A percentile compares a stretch with the other conserved stretches of the same genome.
These are phyloP conservation scores for Diarsia dahlii DNA, from an alignment of 2,888 invertebrate species.

Conservation along the genomic window DNA sequence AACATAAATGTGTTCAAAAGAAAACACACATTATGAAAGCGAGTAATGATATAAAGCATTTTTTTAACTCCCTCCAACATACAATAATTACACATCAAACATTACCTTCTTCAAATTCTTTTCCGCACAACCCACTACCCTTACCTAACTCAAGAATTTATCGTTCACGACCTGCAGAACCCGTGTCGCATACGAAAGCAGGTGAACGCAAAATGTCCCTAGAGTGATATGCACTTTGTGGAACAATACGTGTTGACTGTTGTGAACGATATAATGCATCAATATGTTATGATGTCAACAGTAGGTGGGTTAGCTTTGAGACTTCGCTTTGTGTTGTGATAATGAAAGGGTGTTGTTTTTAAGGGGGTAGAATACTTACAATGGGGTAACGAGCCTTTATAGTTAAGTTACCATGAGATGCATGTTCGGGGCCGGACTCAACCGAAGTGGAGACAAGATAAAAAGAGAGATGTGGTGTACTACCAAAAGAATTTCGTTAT, in stretches of 20 bases:
- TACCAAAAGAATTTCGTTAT: background rate
- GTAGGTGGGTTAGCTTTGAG: constrained; percentile 23
- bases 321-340: background rate
- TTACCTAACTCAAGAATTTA: constrained; percentile 47
- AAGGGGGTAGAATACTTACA: background rate
- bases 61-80: background rate
- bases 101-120: background rate
- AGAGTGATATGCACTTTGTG: constrained; percentile 56
- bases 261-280: constrained; percentile 32
- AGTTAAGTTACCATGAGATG: background rate
- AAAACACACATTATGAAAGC: background rate
- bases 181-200: constrained; percentile 36
- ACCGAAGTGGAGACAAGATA: background rate
- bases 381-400: background rate
- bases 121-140: background rate
- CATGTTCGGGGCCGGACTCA: background rate
- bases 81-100: background rate
- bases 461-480: background rate
- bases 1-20: background rate
- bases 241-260: constrained; percentile 39
- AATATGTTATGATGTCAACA: constrained; percentile 32
- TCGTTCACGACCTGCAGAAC: constrained; percentile 33
- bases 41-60: too few relatives aligned
- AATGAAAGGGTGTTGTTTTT: background rate
- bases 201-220: constrained; percentile 56